Evolutionary conservation across 2,113 vertebrate genomes (phyloP), one percentile per base, ranked within the genome.

Genomic region (Trematomus loennbergii): DNA sequence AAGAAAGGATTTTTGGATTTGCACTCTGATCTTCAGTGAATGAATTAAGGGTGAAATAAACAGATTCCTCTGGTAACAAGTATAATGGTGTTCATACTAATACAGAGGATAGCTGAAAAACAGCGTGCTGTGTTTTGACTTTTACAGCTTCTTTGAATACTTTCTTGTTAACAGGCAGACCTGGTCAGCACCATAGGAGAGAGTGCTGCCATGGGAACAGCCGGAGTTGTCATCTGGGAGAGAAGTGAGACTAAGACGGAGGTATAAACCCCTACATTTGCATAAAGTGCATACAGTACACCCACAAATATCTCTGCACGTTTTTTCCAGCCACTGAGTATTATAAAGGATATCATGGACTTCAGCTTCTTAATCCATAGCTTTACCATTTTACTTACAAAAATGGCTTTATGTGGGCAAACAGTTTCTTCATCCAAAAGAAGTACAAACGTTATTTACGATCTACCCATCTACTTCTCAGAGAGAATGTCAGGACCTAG

Each of bases 211-310:
- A 64, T 97, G 94, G 97, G 97, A 75, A 96, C 94, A 65, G 96
- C 97, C 18, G 97, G 97, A 77, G 85, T 97, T n/a, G 92, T 99
- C 89, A 91, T 99, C 88, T 99, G 97, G 97, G 96, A 95, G 70
- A 93, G 78, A 84, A 89, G 83, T 25, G 87, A 92, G 77, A 81
- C 88, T 5, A 94, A 94, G 80, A 94, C 92, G 6, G 94, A 95
- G 93, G 95, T 95, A 93, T 10, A 48, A 33, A 48, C 18, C 52
- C 25, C 20, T 15, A 59, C n/a, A 64, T 69, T 48, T 75, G 9
- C 50, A 66, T 66, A 33, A 66, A 78, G 15, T 63, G 20, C 43
- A 46, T 48, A 33, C 29, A 29, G 29, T 29, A 29, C 20, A 71
- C 25, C 45, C 20, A 78, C 8, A 2, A 36, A 74, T 63, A 43